Base-by-base conservation (phyloP, 2,113 vertebrate species). In the Origma solitaria region DNA sequence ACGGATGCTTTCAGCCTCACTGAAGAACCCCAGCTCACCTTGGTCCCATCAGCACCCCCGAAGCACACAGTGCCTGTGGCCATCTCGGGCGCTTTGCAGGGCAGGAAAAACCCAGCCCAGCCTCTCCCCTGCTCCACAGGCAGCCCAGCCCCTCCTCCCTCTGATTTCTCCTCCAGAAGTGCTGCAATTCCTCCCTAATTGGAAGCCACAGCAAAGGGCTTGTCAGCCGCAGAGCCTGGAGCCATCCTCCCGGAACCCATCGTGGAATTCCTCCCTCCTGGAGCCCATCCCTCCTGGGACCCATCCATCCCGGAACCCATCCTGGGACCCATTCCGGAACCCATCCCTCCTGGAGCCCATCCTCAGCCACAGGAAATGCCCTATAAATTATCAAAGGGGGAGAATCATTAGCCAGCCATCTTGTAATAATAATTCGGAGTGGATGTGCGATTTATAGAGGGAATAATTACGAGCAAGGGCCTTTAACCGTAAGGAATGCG, bases 361-460 rank as follows among this genome's bases (percentile, higher is more conserved):
- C 78, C 82, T 42, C 27, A 60, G 49, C 33, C 23, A 15, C 28
- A 75, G 70, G 72, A 79, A 93, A 86, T 51, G 78, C 62, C 66
- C 71, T 76, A 88, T 82, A 90, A 94, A 90, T 80, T 88, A 95
- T 56, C 91, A 47, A 79, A 92, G 62, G 82, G 37, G n/a, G 65
- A 61, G 79, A 94, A 86, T 56, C 79, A 92, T 96, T 92, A 96
- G 66, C 82, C 88, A 85, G 37, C 71, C 88, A 80, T 38, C 44
- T 68, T 86, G 75, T 51, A 93, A 76, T 50, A 77, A 82, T 82
- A 68, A 82, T 65, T 86, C 15, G 17, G 60, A 88, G 72, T 76
- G 30, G 87, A 82, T 50, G 17, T 68, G 76, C 60, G 38, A 72
- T 92, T 95, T 92, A 44, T 54, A 54, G 76, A 71, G 53, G 73